Conservation (phyloP, 2,113 vertebrate genomes). For the Ia io region DNA sequence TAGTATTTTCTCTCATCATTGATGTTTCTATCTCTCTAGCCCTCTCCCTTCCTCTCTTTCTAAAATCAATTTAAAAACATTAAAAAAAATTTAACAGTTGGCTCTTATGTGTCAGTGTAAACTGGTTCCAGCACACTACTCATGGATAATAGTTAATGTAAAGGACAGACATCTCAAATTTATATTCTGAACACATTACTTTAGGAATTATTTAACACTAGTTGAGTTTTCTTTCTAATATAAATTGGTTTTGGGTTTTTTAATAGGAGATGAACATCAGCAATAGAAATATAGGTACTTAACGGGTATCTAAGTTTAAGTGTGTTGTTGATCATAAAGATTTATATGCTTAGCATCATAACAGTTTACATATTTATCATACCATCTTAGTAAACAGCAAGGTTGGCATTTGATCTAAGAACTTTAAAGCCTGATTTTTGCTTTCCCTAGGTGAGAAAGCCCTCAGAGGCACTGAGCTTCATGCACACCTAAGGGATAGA, state of each 20-base stretch:
- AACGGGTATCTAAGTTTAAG: neutral
- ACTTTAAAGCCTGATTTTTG: slow-evolving; percentile 1
- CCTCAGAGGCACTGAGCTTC: neutral
- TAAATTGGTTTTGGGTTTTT: neutral
- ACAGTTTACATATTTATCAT: neutral
- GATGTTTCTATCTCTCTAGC: too few species aligned
- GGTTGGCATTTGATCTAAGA: slow-evolving; percentile 7
- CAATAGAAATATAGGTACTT: slow-evolving; percentile 21
- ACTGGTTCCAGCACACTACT: neutral
- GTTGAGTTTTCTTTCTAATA: neutral
- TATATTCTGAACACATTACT: neutral
- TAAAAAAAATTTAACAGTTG: neutral
- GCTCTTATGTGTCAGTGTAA: neutral
- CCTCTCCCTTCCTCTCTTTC: too few species aligned
- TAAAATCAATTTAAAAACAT: too few species aligned
- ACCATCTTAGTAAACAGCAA: neutral
- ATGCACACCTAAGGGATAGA: neutral
- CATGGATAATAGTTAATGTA: neutral
- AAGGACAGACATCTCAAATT: neutral
- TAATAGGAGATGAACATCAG: neutral
- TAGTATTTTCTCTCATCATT: too few species aligned
- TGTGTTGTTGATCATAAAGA: neutral
- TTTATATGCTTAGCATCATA: neutral
- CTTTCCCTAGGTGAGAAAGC: neutral
- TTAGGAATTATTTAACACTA: neutral